These are phyloP conservation scores for Chloroclysta siterata DNA, from an alignment of 2,888 invertebrate species.

Conservation along the genomic window DNA sequence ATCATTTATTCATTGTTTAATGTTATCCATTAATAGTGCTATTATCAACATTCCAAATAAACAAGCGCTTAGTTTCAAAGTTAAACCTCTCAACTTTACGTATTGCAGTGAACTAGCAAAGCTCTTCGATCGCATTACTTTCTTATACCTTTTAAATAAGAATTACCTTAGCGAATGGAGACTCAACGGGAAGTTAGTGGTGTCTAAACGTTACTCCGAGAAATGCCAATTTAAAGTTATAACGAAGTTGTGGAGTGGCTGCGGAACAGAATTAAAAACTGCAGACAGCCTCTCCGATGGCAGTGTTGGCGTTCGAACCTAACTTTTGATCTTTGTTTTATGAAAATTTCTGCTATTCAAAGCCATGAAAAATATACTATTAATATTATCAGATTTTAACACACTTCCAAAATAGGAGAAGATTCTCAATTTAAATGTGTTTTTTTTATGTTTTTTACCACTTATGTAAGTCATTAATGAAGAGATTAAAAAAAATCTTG, in stretches of 20 bases:
- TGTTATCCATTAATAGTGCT: no score
- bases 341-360: background rate
- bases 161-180: conserved; percentile 23
- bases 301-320: conserved; percentile 16
- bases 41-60: no score
- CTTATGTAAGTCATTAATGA: no score
- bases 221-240: conserved; percentile 32
- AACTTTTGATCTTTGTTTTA: conserved; percentile 21
- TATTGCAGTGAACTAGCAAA: conserved; percentile 12
- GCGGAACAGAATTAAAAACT: conserved; percentile 28
- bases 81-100: conserved; percentile 17
- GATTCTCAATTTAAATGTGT: no score
- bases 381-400: no score
- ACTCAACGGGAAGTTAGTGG: conserved; percentile 23
- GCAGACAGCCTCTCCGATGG: conserved; percentile 13
- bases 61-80: no score
- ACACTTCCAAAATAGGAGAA: no score
- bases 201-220: conserved; percentile 25
- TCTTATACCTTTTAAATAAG: conserved; percentile 32
- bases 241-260: conserved; percentile 26
- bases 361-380: background rate
- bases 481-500: no score
- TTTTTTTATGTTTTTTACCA: no score
- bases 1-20: no score
- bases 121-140: conserved; percentile 23